Evolutionary conservation across 1,140 invertebrate genomes (phyloP).

Genomic region (Coboldia fuscipes): DNA sequence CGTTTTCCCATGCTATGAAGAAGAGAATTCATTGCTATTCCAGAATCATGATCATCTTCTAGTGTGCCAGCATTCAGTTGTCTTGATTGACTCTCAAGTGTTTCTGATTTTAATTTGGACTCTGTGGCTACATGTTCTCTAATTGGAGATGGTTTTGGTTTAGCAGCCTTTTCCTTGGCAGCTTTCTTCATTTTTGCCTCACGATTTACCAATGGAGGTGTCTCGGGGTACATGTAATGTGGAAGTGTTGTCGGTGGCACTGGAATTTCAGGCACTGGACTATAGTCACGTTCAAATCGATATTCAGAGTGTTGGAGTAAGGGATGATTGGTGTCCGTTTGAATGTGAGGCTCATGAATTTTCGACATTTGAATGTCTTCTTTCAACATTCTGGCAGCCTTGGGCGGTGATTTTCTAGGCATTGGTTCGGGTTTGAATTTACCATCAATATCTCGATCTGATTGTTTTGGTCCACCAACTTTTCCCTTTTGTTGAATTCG

Average conservation of each 20-base stretch:
- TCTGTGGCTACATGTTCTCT: constrained; percentile 18
- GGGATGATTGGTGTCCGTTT: constrained; percentile 30
- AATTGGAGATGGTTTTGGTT: constrained; percentile 9
- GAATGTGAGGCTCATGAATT: constrained; percentile 12
- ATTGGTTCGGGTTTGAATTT: constrained; percentile 21
- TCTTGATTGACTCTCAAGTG: constrained; percentile 7
- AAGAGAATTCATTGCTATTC: constrained; percentile 42
- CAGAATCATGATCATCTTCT: constrained; percentile 49
- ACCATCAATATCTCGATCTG: constrained; percentile 22
- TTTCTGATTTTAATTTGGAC: constrained; percentile 6
- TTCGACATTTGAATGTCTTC: constrained; percentile 16
- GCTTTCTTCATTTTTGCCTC: constrained; percentile 2
- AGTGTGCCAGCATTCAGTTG: constrained; percentile 16
- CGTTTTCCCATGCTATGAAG: constrained; percentile 28
- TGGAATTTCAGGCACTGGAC: constrained; percentile 34
- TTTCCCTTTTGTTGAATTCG: constrained; percentile 24
- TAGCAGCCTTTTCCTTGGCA: constrained; percentile 3
- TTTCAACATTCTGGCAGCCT: constrained; percentile 13
- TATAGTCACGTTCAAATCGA: constrained; percentile 39
- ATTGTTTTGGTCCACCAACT: constrained; percentile 15
- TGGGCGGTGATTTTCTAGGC: constrained; percentile 13
- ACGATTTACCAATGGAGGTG: constrained; percentile 10
- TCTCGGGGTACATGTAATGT: constrained; percentile 35
- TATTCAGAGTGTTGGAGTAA: constrained; percentile 53
- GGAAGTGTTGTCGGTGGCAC: constrained; percentile 38